These are phyloP conservation scores for Spodoptera frugiperda DNA, from an alignment of 1,140 invertebrate genomes.

Conservation along the genomic window DNA sequence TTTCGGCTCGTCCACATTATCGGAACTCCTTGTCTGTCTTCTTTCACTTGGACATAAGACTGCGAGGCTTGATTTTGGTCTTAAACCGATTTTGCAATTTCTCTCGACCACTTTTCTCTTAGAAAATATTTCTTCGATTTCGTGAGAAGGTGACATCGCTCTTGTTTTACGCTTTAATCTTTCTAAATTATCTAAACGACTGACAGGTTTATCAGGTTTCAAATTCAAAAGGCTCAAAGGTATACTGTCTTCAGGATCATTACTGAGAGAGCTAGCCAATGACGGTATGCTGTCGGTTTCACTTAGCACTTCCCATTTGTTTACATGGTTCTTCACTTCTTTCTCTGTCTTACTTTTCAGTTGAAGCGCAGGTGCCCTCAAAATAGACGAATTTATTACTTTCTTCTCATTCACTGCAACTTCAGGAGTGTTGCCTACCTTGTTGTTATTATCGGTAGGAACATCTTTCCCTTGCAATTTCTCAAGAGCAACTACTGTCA, in stretches of 20 bases:
- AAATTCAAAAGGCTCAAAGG: constrained; percentile 83
- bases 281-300: constrained; percentile 87
- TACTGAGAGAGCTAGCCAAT: constrained; percentile 78
- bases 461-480: constrained; percentile 86
- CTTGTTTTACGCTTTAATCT: constrained; percentile 82
- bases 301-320: constrained; percentile 87
- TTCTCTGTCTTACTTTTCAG: constrained; percentile 79
- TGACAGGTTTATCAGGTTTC: constrained; percentile 72
- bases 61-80: constrained; percentile 81
- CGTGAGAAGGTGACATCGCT: constrained; percentile 84
- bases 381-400: constrained; percentile 66
- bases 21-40: constrained; percentile 75
- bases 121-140: constrained; percentile 83
- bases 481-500: constrained; percentile 87
- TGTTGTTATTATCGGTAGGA: constrained; percentile 61
- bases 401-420: constrained; percentile 64
- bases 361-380: constrained; percentile 75
- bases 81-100: constrained; percentile 70
- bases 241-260: constrained; percentile 85
- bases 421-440: constrained; percentile 53
- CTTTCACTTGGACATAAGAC: constrained; percentile 76
- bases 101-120: constrained; percentile 78
- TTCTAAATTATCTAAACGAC: constrained; percentile 77
- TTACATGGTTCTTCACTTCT: constrained; percentile 78
- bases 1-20: constrained; percentile 71